Evolutionary conservation across 2,888 invertebrate species (phyloP), one percentile per base, ranked within the genome.

Genomic region (Sepiola atlantica): DNA sequence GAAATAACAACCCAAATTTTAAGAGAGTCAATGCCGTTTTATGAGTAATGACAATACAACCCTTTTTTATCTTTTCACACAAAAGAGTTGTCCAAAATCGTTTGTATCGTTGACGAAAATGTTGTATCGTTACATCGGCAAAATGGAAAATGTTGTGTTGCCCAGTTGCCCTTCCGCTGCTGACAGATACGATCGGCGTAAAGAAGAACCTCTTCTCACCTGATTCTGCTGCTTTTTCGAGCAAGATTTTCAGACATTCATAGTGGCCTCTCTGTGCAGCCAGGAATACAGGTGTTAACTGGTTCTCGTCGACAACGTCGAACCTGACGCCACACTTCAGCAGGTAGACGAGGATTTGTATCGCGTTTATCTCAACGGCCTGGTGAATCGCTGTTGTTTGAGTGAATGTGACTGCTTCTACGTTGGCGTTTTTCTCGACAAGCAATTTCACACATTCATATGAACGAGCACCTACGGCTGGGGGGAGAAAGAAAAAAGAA

Each of bases 251-350:
- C 45, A 97, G 95, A 94, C 96, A 97, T 45, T 96, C 96, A n/a
- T 95, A 77, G 93, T 96, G 95, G 8, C 97, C 97, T 95, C 95
- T 96, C 94, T 97, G 97, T 21, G 97, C 96, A 28, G 97, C 97
- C 18, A 96, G 94, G 94, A 97, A 97, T 14, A 97, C 94, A 4
- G 97, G 97, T 16, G 97, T 97, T 55, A 97, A 95, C 92, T 96
- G 95, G 90, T 96, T 96, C 35, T 97, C 97, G 90, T 96, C 96
- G 57, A 93, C 95, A 35, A 96, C 94, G 90, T 96, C 95, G 10
- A 97, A 94, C 21, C 95, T 94, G 24, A 96, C 96, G 20, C 96
- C 96, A 92, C 96, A 95, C 61, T 96, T 95, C 18, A 97, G 94
- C 4, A 96, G 95, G 61, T 94, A 94, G 28, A 93, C 93, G 12